Percentiles rank a stretch among this genome's conserved stretches.
These are phyloP conservation scores for Pectinophora gossypiella DNA, from an alignment of 1,140 invertebrate genomes.

Conservation along the genomic window DNA sequence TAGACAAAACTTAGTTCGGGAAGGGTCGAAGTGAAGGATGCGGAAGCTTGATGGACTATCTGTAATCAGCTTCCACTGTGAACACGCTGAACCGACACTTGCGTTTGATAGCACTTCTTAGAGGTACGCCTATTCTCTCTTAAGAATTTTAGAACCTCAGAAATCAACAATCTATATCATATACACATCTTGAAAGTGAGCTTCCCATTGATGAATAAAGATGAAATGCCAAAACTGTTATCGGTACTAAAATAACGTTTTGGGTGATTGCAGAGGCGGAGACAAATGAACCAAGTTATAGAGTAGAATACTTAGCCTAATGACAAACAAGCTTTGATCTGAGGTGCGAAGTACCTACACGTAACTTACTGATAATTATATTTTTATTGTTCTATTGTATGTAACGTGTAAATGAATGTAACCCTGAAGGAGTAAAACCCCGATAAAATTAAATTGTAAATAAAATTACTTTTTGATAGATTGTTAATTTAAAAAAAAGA, in stretches of 20 bases:
- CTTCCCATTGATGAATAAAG: not conserved
- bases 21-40: not conserved
- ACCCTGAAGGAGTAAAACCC: constrained; percentile 66
- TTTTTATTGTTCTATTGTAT: constrained; percentile 44
- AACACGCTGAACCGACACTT: no score
- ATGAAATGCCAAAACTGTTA: not conserved
- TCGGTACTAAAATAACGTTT: not conserved
- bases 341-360: constrained; percentile 37
- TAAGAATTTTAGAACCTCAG: no score
- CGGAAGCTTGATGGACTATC: no score
- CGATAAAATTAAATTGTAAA: constrained; percentile 51
- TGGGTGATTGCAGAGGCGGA: constrained; percentile 10
- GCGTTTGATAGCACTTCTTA: no score
- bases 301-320: constrained; percentile 29
- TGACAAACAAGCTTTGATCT: constrained; percentile 24
- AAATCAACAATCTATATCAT: no score
- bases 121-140: no score
- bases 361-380: constrained; percentile 29
- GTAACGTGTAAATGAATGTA: constrained; percentile 38
- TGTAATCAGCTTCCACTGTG: no score
- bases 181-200: no score
- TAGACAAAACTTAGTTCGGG: not conserved
- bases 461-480: constrained; percentile 50
- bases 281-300: constrained; percentile 31
- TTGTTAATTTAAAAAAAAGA: constrained; percentile 29